A percentile compares a stretch with the other conserved stretches of the same genome.
Evolutionary conservation across 2,113 vertebrate genomes (phyloP).

Genomic region (Miniopterus natalensis): DNA sequence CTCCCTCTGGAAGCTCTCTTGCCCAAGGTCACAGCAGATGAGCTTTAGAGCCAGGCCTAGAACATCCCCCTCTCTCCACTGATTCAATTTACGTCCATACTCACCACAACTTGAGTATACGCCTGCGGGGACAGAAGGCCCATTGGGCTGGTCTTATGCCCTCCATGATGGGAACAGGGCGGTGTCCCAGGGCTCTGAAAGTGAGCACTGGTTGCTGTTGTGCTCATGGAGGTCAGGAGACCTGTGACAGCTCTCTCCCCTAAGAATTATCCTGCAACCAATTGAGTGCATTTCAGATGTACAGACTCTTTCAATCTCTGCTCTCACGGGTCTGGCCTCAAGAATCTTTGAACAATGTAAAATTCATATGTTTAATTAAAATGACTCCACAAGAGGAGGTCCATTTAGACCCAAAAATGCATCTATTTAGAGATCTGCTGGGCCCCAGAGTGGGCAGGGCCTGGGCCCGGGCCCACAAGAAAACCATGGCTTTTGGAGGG

Average conservation of each 20-base stretch:
- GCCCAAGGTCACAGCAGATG: neutral
- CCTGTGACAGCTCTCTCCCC: neutral
- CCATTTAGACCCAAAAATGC: neutral
- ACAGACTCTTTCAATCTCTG: neutral
- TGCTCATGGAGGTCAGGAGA: neutral
- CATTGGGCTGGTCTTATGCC: neutral
- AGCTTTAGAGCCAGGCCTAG: neutral
- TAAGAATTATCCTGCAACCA: neutral
- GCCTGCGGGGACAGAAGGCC: neutral
- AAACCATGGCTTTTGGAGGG: neutral
- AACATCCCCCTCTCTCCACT: too few species aligned
- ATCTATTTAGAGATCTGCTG: neutral
- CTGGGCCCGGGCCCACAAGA: neutral
- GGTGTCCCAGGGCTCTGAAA: neutral
- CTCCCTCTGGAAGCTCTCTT: neutral
- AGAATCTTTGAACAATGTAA: neutral
- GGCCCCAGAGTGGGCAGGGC: neutral
- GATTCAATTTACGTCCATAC: too few species aligned
- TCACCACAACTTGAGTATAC: neutral
- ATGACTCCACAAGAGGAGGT: neutral
- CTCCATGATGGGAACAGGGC: neutral
- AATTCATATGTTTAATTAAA: neutral
- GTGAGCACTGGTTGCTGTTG: neutral
- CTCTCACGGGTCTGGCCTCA: neutral
- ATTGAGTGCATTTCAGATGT: neutral